These are phyloP conservation scores for Erebia aethiops DNA, from an alignment of 2,888 invertebrate genomes.

Conservation along the genomic window DNA sequence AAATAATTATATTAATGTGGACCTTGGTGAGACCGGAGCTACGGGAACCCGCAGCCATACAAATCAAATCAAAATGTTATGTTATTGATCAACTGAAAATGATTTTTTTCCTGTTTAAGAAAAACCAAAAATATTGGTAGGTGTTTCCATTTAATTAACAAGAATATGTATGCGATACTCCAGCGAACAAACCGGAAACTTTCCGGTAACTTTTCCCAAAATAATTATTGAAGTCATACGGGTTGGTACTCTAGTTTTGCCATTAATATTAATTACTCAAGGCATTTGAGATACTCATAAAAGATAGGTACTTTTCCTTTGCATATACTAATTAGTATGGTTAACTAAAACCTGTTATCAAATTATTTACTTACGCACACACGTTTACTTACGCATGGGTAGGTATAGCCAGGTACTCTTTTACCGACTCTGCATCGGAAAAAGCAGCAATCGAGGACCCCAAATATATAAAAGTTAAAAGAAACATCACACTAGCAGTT, in stretches of 20 bases:
- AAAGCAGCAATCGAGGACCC: too few species aligned
- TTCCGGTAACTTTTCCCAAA: constrained; percentile 51
- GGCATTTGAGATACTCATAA: constrained; percentile 36
- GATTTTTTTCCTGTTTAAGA: neutral
- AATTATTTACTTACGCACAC: too few species aligned
- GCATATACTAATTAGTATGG: neutral
- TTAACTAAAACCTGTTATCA: too few species aligned
- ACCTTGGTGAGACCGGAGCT: neutral
- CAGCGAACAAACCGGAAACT: neutral
- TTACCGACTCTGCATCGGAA: too few species aligned
- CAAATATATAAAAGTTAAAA: too few species aligned
- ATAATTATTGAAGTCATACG: constrained; percentile 73
- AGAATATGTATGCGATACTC: neutral
- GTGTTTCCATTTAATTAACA: too few species aligned
- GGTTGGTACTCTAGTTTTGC: constrained; percentile 48
- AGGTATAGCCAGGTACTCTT: too few species aligned
- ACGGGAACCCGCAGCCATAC: neutral
- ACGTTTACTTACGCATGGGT: too few species aligned
- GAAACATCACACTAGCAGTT: too few species aligned
- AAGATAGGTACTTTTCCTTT: neutral
- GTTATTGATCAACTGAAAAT: neutral
- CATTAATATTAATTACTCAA: constrained; percentile 72
- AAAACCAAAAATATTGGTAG: too few species aligned
- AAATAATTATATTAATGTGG: neutral
- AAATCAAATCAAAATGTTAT: too few species aligned